Base-by-base conservation (phyloP, 1,140 invertebrate species). In the Cherax destructor region DNA sequence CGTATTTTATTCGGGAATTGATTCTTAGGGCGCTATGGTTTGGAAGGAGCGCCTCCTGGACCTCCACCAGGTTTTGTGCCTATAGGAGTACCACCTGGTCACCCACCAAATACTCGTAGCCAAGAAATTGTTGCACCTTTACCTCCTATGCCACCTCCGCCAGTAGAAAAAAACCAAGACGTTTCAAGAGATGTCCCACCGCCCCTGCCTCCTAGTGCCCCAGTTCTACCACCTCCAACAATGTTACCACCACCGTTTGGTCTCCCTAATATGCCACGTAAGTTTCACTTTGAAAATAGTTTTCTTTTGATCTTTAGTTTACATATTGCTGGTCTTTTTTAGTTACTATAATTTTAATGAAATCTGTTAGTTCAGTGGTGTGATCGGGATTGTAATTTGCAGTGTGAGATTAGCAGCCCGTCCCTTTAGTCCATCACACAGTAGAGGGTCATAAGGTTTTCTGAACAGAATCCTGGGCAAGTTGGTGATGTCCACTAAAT, bases 41-140 rank as follows among this genome's bases (percentile, higher is more conserved):
- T 94, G 88, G 77, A 94, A 95, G 94, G 95, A 94, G 93, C 92
- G 94, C 65, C 94, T 94, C 93, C 93, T 94, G 74, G 94, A 94
- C 88, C 91, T 93, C 88, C 94, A 94, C 93, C 94, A 93, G 93
- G 86, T 92, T 95, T 94, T 94, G 86, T 90, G 94, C 83, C 93
- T 94, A 78, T 95, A 96, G 41, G 96, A 96, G 92, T 96, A 96
- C 49, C 96, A 96, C 93, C 96, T 96, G 92, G 94, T 96, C 96
- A 52, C 95, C 96, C 18, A 96, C 76, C 89, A 24, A 91, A 91
- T 47, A 79, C 52, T 16, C 74, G 83, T 49, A 77, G 76, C 16
- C 89, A 86, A 80, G 89, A 91, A 3, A 74, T 85, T 50, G 83
- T 94, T 47, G 95, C 94, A 77, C 94, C 95, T 52, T 94, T 96